Conservation (phyloP, 2,113 vertebrate species). For the Tetraodon nigroviridis region DNA sequence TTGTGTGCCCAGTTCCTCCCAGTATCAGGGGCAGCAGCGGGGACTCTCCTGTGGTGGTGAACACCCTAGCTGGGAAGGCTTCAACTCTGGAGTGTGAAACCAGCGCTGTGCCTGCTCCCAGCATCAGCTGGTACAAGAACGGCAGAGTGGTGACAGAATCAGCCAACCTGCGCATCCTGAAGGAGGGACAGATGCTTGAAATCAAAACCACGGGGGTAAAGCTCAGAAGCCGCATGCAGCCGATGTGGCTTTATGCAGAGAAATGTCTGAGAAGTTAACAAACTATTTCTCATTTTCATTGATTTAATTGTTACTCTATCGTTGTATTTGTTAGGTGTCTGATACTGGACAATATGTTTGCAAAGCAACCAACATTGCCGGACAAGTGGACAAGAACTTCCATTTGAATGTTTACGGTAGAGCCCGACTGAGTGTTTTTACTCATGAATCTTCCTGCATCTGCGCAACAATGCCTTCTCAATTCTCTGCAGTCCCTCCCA, state of each 20-base stretch:
- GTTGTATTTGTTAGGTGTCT: conserved; percentile 81
- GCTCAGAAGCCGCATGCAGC: not conserved
- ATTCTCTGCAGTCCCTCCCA: conserved; percentile 80
- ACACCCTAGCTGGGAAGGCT: conserved; percentile 72
- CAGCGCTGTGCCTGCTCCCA: conserved; percentile 87
- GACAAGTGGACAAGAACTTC: conserved; percentile 93
- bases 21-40: conserved; percentile 83
- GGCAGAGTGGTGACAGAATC: conserved; percentile 75
- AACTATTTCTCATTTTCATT: not conserved
- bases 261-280: too few relatives aligned
- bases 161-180: conserved; percentile 67
- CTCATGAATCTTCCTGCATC: not conserved
- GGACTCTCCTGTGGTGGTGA: conserved; percentile 77
- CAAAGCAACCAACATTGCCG: conserved; percentile 91
- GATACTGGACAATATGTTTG: conserved; percentile 95
- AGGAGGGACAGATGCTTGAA: conserved; percentile 78
- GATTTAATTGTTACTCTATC: not conserved
- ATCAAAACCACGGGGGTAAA: conserved; percentile 84
- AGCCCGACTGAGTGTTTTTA: not conserved
- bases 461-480: not conserved
- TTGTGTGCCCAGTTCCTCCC: conserved; percentile 79
- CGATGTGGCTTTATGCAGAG: not conserved
- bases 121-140: conserved; percentile 93
- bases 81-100: conserved; percentile 85
- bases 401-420: conserved; percentile 92